Evolutionary conservation across 2,797 vertebrate genomes (phyloP).

Genomic region (Cottoperca gobio): DNA sequence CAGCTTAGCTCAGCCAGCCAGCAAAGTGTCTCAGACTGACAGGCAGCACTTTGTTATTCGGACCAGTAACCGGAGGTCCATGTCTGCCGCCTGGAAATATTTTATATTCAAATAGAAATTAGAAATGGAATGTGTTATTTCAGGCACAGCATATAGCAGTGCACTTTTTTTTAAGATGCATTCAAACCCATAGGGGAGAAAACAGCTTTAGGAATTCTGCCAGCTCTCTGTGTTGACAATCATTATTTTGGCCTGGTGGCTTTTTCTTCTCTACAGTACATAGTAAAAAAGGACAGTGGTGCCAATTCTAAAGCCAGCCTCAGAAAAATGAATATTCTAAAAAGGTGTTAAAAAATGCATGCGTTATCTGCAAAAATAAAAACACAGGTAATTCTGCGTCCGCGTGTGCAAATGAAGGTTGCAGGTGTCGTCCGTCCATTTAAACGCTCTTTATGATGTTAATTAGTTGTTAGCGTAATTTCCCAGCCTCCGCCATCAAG

Average conservation of each 20-base stretch:
- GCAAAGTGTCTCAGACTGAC: slow-evolving; percentile 83
- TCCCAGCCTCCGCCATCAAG: slow-evolving; percentile 81
- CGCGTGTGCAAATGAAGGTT: slow-evolving; percentile 87
- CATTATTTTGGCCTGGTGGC: slow-evolving; percentile 69
- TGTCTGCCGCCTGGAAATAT: slow-evolving; percentile 77
- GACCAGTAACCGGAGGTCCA: slow-evolving; percentile 81
- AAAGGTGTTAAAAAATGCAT: slow-evolving; percentile 69
- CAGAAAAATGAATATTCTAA: slow-evolving; percentile 73
- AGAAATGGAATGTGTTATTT: slow-evolving; percentile 80
- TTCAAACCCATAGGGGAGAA: slow-evolving; percentile 42
- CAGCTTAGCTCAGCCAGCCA: slow-evolving; percentile 88
- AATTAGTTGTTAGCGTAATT: slow-evolving; percentile 88
- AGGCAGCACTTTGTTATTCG: slow-evolving; percentile 83
- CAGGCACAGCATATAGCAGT: slow-evolving; percentile 66
- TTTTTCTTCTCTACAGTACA: slow-evolving; percentile 53
- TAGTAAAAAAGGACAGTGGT: slow-evolving; percentile 56
- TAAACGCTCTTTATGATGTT: slow-evolving; percentile 87
- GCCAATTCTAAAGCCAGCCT: slow-evolving; percentile 55
- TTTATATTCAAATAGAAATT: slow-evolving; percentile 86
- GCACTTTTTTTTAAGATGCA: slow-evolving; percentile 49
- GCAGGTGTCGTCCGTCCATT: slow-evolving; percentile 81
- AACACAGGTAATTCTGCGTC: slow-evolving; percentile 81
- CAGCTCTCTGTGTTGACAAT: slow-evolving; percentile 72
- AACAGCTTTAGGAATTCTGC: slow-evolving; percentile 68
- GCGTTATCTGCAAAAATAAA: slow-evolving; percentile 83